A percentile compares a stretch with the other conserved stretches of the same genome.
Evolutionary conservation across 2,888 invertebrate genomes (phyloP).

Genomic region (Aplocera efformata): DNA sequence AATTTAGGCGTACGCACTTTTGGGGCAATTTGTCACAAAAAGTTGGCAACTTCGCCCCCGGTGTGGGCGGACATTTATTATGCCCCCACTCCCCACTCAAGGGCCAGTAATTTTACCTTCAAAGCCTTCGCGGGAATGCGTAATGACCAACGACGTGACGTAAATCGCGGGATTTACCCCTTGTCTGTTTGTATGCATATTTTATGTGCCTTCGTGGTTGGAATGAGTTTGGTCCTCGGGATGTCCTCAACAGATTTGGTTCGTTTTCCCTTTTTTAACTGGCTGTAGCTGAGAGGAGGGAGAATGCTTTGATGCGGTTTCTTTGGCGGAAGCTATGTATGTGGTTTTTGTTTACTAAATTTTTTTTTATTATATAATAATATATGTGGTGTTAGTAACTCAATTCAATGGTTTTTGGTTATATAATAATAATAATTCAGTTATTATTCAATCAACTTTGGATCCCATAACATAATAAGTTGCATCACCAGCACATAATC

Average conservation of each 20-base stretch:
- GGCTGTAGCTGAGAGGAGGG: too few species aligned
- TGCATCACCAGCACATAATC: too few species aligned
- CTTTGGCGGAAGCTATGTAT: too few species aligned
- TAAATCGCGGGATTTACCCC: constrained; percentile 70
- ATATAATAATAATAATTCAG: too few species aligned
- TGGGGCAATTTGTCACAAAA: constrained; percentile 77
- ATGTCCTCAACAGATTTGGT: background rate
- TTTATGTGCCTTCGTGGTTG: constrained; percentile 22
- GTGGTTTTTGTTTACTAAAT: too few species aligned
- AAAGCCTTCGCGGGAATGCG: constrained; percentile 73
- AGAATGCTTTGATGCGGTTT: too few species aligned
- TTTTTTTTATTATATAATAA: too few species aligned
- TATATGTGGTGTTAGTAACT: too few species aligned
- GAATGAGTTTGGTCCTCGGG: constrained; percentile 16
- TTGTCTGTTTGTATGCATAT: constrained; percentile 41
- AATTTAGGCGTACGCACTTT: constrained; percentile 64
- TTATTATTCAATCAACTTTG: too few species aligned
- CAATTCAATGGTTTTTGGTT: too few species aligned
- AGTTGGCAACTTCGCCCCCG: constrained; percentile 67
- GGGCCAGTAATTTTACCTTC: constrained; percentile 74
- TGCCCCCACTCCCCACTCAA: constrained; percentile 51
- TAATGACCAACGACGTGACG: constrained; percentile 72
- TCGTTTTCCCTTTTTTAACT: too few species aligned
- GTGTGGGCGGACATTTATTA: constrained; percentile 67
- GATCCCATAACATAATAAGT: too few species aligned